These are phyloP conservation scores for Rhabditoides inermis DNA, from an alignment of 2,888 invertebrate species.

Conservation along the genomic window DNA sequence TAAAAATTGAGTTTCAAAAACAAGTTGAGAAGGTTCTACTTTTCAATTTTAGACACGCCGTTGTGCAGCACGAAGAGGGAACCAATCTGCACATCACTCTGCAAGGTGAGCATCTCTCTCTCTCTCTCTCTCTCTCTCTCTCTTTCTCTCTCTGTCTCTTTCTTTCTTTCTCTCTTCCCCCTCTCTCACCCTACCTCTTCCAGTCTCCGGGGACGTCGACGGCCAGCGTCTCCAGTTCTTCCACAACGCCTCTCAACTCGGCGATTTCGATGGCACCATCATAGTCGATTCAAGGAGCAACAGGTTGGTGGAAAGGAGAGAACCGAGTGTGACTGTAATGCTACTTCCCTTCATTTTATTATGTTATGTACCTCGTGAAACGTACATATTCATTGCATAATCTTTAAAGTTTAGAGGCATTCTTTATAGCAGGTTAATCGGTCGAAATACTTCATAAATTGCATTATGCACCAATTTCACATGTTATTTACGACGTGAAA, in stretches of 20 bases:
- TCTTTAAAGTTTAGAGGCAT: neutral
- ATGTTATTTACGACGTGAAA: too few relatives aligned
- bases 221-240: constrained; percentile 37
- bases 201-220: constrained; percentile 23
- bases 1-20: too few relatives aligned
- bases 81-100: constrained; percentile 43
- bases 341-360: neutral
- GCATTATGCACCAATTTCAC: too few relatives aligned
- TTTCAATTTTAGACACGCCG: too few relatives aligned
- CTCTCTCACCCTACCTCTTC: too few relatives aligned
- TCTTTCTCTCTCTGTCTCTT: neutral
- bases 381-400: neutral
- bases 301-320: too few relatives aligned
- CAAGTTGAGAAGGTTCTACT: too few relatives aligned
- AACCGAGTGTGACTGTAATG: too few relatives aligned
- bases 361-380: neutral
- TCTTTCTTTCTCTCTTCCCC: too few relatives aligned
- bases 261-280: constrained; percentile 42
- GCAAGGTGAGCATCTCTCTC: constrained; percentile 12
- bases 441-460: too few relatives aligned
- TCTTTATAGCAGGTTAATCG: too few relatives aligned
- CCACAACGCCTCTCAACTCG: constrained; percentile 44
- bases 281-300: constrained; percentile 35
- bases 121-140: neutral
- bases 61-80: constrained; percentile 45